A percentile compares a stretch with the other conserved stretches of the same genome.
These are phyloP conservation scores for Dexiosoma caninum DNA, from an alignment of 2,888 invertebrate species.

Conservation along the genomic window DNA sequence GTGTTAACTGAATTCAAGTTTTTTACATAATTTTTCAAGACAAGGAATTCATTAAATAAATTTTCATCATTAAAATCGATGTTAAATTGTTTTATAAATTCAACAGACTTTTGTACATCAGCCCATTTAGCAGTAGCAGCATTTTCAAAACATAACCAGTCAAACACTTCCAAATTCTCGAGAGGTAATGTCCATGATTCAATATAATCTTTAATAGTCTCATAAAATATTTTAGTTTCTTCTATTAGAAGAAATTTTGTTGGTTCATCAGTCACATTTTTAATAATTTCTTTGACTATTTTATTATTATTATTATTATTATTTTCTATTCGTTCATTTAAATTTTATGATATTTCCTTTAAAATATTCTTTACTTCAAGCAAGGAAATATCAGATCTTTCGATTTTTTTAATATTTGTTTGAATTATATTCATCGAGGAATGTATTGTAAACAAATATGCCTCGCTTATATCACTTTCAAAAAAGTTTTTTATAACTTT, in stretches of 20 bases:
- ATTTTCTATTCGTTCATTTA: too few species aligned
- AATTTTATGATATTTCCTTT: too few species aligned
- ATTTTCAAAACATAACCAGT: conserved; percentile 33
- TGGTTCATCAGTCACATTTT: conserved; percentile 9
- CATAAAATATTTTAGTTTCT: conserved; percentile 10
- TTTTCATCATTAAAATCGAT: conserved; percentile 15
- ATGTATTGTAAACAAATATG: conserved; percentile 11
- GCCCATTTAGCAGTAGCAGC: not conserved
- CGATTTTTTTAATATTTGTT: conserved; percentile 12
- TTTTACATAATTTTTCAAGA: too few species aligned
- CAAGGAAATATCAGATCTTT: conserved; percentile 2
- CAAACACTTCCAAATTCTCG: conserved; percentile 20
- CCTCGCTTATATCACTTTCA: not conserved
- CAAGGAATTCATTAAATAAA: conserved; percentile 27
- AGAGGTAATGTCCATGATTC: conserved; percentile 11
- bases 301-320: too few species aligned
- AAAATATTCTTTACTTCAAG: too few species aligned
- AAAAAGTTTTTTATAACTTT: conserved; percentile 5
- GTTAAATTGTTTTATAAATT: too few species aligned
- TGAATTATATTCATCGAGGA: conserved; percentile 11
- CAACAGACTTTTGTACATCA: too few species aligned
- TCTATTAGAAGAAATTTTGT: conserved; percentile 2
- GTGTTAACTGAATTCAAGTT: conserved; percentile 15
- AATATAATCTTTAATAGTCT: conserved; percentile 11
- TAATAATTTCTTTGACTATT: conserved; percentile 35